phyloP scores from a whole-genome alignment of 2,113 vertebrate genomes.

The Scalopus aquaticus region DNA sequence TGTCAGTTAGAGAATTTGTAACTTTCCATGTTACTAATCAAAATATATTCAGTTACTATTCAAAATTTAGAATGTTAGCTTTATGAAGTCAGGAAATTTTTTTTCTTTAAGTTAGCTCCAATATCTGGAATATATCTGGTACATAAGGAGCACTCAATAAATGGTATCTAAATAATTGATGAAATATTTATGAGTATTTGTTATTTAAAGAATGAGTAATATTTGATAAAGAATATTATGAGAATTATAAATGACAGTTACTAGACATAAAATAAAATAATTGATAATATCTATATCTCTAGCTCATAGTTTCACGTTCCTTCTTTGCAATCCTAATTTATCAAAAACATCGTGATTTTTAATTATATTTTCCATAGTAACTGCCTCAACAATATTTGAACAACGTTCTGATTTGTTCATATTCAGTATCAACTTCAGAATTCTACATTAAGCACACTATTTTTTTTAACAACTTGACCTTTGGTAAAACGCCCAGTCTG shows the following conservation, averaged over 20 bases:
- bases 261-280: background rate
- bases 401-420: background rate
- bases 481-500: constrained; percentile 51
- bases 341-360: background rate
- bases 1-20: background rate
- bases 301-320: background rate
- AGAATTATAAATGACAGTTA: background rate
- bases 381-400: background rate
- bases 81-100: background rate
- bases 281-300: background rate
- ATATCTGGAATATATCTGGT: background rate
- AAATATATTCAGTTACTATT: background rate
- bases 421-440: constrained; percentile 38
- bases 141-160: background rate
- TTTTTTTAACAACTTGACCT: constrained; percentile 43
- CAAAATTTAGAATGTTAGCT: background rate
- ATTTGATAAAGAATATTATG: background rate
- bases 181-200: no score
- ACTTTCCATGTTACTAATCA: background rate
- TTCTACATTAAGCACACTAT: background rate
- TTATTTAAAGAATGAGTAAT: background rate
- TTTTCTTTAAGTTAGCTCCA: background rate
- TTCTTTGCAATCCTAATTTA: background rate
- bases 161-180: background rate
- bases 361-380: background rate